A percentile compares a stretch with the other conserved stretches of the same genome.
Evolutionary conservation across 64 coral and sea anemone species (phyloP).

Genomic region (Montipora foliosa): DNA sequence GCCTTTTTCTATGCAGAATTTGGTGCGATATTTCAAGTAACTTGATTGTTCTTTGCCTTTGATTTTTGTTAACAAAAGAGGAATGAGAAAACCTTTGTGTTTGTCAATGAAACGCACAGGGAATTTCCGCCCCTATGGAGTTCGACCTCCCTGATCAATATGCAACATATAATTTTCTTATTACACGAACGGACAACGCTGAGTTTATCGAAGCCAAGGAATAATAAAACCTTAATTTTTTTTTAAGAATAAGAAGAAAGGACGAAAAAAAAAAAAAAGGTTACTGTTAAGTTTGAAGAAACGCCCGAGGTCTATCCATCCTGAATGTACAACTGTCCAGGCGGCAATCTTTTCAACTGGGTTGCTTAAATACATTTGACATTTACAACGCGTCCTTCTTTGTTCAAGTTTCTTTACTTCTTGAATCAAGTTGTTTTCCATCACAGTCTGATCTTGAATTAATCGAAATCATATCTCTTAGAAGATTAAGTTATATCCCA

Average conservation of each 20-base stretch:
- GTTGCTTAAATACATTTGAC: background rate
- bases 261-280: too few species aligned
- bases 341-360: background rate
- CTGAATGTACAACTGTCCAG: too few species aligned
- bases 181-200: constrained; percentile 51
- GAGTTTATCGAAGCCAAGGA: constrained; percentile 1
- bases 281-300: too few species aligned
- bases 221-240: background rate
- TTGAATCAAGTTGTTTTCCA: constrained; percentile 17
- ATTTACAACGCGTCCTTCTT: background rate
- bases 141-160: constrained; percentile 52
- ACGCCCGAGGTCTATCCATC: too few species aligned
- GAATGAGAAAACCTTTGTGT: constrained; percentile 26
- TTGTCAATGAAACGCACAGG: constrained; percentile 37
- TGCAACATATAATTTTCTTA: constrained; percentile 47
- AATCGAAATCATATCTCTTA: constrained; percentile 8
- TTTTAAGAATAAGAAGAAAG: too few species aligned
- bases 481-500: constrained; percentile 33
- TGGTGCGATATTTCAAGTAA: background rate
- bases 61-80: constrained; percentile 1
- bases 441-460: constrained; percentile 26
- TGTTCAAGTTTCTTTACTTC: constrained; percentile 8
- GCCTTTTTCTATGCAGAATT: background rate
- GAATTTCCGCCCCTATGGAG: constrained; percentile 46
- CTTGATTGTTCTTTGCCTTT: background rate